Percentiles rank a stretch among this genome's conserved stretches.
These are phyloP conservation scores for Phymastichus coffea DNA, from an alignment of 1,140 invertebrate genomes.

Conservation along the genomic window DNA sequence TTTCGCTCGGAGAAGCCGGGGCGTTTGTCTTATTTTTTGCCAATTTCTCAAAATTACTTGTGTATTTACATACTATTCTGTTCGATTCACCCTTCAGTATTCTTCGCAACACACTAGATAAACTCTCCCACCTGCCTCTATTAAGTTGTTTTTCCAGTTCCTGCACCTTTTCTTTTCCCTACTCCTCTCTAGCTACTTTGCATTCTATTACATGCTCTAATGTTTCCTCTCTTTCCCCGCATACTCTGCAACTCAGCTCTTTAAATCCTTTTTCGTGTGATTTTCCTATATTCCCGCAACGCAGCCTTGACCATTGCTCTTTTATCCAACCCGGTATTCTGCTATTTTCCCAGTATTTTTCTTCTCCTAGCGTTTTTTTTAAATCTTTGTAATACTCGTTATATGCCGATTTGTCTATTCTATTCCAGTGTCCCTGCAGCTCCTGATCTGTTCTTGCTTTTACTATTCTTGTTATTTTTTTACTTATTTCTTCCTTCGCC, in stretches of 20 bases:
- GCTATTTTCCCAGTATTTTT: conserved; percentile 13
- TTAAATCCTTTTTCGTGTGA: conserved; percentile 17
- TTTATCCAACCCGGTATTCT: neutral
- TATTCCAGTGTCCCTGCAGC: too few relatives aligned
- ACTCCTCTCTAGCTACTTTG: neutral
- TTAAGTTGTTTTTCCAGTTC: neutral
- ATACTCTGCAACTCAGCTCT: neutral
- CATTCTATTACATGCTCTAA: neutral
- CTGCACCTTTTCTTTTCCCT: too few relatives aligned
- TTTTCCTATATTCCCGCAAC: too few relatives aligned
- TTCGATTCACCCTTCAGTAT: neutral
- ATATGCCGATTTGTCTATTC: neutral
- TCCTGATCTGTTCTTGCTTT: too few relatives aligned
- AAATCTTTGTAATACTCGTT: neutral
- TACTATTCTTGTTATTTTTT: conserved; percentile 1
- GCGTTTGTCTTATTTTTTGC: neutral
- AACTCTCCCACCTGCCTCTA: neutral
- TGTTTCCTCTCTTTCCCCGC: neutral
- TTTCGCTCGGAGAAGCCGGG: too few relatives aligned
- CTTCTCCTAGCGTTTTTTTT: neutral
- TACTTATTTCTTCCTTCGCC: neutral
- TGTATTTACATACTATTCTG: neutral
- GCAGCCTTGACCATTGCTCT: conserved; percentile 21
- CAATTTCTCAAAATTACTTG: neutral
- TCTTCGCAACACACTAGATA: neutral